phyloP scores from a whole-genome alignment of 2,797 vertebrate species.

The Ptychadena robeensis region DNA sequence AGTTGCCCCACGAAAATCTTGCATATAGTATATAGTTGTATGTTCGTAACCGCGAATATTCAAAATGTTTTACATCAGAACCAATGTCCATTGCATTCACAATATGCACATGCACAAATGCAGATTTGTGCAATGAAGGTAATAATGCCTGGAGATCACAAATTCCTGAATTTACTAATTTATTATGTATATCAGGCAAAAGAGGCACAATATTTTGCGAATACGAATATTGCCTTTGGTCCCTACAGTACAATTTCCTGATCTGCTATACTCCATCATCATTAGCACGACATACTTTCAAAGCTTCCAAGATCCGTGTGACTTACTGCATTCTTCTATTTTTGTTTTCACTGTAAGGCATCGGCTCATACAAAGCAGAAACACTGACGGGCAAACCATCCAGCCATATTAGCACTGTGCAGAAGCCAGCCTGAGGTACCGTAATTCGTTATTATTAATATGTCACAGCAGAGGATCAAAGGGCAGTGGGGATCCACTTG shows the following conservation, averaged over 20 bases:
- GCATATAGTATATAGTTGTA: too few species aligned
- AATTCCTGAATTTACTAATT: too few species aligned
- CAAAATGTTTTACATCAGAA: too few species aligned
- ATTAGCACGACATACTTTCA: background rate
- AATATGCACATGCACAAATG: too few species aligned
- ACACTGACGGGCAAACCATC: slow-evolving; percentile 67
- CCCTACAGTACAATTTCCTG: background rate
- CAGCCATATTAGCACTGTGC: slow-evolving; percentile 67
- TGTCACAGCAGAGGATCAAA: slow-evolving; percentile 69
- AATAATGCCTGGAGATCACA: too few species aligned
- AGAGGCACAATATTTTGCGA: too few species aligned
- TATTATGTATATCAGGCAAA: too few species aligned
- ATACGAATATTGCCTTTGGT: too few species aligned
- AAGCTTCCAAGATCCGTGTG: background rate
- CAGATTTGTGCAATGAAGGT: too few species aligned
- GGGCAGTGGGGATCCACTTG: slow-evolving; percentile 69
- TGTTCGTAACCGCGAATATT: too few species aligned
- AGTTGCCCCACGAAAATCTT: too few species aligned
- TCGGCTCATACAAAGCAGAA: slow-evolving; percentile 74
- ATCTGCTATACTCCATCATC: background rate
- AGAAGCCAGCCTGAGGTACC: slow-evolving; percentile 68
- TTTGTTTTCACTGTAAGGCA: slow-evolving; percentile 48
- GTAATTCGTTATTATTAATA: slow-evolving; percentile 66
- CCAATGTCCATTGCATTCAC: too few species aligned
- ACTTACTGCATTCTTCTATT: slow-evolving; percentile 1